Base-by-base conservation (phyloP, 2,113 vertebrate genomes). In the Stegastes partitus region DNA sequence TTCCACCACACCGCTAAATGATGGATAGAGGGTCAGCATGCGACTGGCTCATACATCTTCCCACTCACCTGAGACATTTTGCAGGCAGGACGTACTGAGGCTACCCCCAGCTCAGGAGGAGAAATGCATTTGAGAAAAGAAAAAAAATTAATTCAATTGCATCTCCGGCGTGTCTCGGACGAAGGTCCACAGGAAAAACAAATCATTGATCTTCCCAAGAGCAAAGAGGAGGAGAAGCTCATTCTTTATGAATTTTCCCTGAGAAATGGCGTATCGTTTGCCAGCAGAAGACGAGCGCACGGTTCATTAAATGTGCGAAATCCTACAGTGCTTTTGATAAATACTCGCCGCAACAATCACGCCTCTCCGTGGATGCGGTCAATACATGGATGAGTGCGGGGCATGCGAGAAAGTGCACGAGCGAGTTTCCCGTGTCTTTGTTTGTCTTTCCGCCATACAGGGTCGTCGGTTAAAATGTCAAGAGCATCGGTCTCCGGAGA, bases 381-480 rank as follows among this genome's bases (percentile, higher is more conserved):
- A 73, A 15, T 15, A 25, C 26, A 21, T 34, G 56, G 18, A 10
- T 68, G 47, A 53, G 53, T 61, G 62, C 14, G 31, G 31, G 28
- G 31, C 45, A 22, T 31, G 39, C 53, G 74, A 23, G 44, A 19
- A 44, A 44, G 58, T 12, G 50, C 22, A 47, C 50, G 26, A 39
- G 31, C 62, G 49, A 73, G 25, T 49, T 67, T 81, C 64, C 44
- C n/a, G 16, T 44, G 65, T 42, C 82, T 82, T 82, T 90, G 82
- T 87, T 85, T 83, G 77, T 89, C 78, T 82, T 83, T 67, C 68
- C 59, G 7, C 34, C 12, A 50, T 75, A 23, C 19, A 37, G 65
- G 18, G 58, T 69, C 68, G 68, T 74, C 85, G 79, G 86, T 81
- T 87, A 77, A 87, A 90, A 90, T 88, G 88, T 91, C 83, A 87